Conservation (phyloP, 2,888 invertebrate genomes). For the Alloplasta piceator region DNA sequence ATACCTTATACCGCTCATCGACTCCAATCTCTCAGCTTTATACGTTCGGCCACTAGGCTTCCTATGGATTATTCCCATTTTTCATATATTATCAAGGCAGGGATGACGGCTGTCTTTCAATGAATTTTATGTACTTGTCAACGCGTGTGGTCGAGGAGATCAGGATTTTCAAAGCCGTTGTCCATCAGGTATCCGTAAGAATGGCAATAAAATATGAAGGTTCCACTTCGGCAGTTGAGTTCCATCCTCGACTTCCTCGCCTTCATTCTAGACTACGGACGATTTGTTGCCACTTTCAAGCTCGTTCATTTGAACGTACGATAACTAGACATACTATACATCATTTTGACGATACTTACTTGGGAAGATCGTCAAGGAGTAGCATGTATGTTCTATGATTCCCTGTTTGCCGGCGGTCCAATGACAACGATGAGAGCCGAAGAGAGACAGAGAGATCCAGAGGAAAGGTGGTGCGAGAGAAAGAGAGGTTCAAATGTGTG, state of each 20-base stretch:
- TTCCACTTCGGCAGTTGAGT: conserved; percentile 27
- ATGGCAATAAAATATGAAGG: conserved; percentile 45
- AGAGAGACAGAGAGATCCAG: conserved; percentile 35
- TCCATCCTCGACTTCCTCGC: not conserved
- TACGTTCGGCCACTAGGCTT: no score
- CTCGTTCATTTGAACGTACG: conserved; percentile 10
- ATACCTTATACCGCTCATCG: no score
- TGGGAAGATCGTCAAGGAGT: conserved; percentile 22
- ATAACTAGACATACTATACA: conserved; percentile 3
- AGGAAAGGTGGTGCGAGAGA: conserved; percentile 28
- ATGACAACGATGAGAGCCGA: conserved; percentile 64
- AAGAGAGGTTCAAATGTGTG: conserved; percentile 63
- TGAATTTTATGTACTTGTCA: conserved; percentile 83
- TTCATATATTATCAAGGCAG: conserved; percentile 35
- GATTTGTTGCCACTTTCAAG: conserved; percentile 2
- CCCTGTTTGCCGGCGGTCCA: conserved; percentile 37
- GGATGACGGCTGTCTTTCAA: conserved; percentile 79
- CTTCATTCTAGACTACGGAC: not conserved
- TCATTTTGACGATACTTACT: conserved; percentile 25
- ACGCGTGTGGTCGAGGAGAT: conserved; percentile 81
- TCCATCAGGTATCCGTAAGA: conserved; percentile 4
- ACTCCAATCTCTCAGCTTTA: no score
- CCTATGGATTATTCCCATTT: conserved; percentile 3
- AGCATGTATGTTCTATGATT: conserved; percentile 17
- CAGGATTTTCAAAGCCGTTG: conserved; percentile 24